Base-by-base conservation (phyloP, 2,888 invertebrate species). In the Ectemnius lituratus region DNA sequence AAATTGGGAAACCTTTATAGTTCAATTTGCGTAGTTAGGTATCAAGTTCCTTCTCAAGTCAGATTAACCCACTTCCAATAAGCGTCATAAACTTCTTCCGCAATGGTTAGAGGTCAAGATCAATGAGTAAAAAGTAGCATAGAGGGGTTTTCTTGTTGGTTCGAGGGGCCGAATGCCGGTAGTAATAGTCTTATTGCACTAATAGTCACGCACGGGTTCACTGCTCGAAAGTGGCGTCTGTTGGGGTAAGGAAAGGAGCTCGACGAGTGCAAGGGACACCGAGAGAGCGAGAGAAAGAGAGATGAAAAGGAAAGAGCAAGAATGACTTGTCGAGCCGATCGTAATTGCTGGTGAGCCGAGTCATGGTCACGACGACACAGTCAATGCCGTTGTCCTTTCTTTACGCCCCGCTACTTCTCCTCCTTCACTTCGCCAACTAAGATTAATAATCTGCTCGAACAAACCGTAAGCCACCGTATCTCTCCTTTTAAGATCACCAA, bases 311-410 rank as follows among this genome's bases (percentile, higher is more conserved):
- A 28, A 56, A 66, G 47, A 63, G 70, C 67, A 61, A 59, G 70
- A 74, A 76, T 67, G 78, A 80, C 75, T 78, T 70, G 71, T 47
- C 64, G 67, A 49, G 68, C 27, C 66, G 83, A 76, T 82, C 71
- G 84, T 81, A 84, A 82, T 82, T 82, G 83, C 80, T 69, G 75
- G 70, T 58, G 61, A 61, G 76, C 62, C 76, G 75, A 79, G 77
- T 81, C 81, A 84, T 80, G 82, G 76, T 75, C 76, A 75, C 76
- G 77, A 79, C 68, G 74, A 78, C 78, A 37, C 37, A 77, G 73
- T 77, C 75, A 65, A 73, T 72, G 82, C 70, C 73, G 76, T 75
- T 80, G 80, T 82, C 72, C 72, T 80, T 70, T 59, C 62, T 8
- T 27, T 59, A 56, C 70, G 52, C 62, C 47, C 73, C 70, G 67